A percentile compares a stretch with the other conserved stretches of the same genome.
phyloP scores from a whole-genome alignment of 2,888 invertebrate species.

The Ophraella communa region DNA sequence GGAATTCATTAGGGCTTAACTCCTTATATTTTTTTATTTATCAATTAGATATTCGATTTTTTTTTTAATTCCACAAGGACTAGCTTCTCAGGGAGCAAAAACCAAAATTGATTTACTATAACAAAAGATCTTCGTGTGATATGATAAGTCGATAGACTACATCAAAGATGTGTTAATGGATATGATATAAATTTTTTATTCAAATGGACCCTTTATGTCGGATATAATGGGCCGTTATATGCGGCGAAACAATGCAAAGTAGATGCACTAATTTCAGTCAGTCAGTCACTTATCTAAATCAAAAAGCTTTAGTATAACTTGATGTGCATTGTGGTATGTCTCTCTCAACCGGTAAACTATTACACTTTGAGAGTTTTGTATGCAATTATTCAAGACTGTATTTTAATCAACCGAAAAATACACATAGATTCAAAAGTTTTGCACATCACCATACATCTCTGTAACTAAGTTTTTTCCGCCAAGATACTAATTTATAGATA shows the following conservation, averaged over 20 bases:
- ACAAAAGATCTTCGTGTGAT: constrained; percentile 24
- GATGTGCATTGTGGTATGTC: neutral
- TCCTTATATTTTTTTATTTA: constrained; percentile 24
- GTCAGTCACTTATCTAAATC: neutral
- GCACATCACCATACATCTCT: too few relatives aligned
- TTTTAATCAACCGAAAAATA: too few relatives aligned
- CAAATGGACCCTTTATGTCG: constrained; percentile 3
- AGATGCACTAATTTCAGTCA: neutral
- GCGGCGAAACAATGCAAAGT: neutral
- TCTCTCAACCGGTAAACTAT: neutral
- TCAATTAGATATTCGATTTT: constrained; percentile 23
- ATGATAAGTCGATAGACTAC: constrained; percentile 19
- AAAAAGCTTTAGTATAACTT: neutral
- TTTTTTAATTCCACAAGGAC: neutral
- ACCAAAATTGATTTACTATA: constrained; percentile 18
- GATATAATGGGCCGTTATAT: constrained; percentile 5
- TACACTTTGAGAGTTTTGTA: too few relatives aligned
- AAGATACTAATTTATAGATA: too few relatives aligned
- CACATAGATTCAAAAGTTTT: too few relatives aligned
- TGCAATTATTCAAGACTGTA: too few relatives aligned
- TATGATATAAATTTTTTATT: constrained; percentile 21
- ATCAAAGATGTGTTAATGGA: constrained; percentile 21
- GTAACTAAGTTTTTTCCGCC: too few relatives aligned
- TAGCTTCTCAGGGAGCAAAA: constrained; percentile 21
- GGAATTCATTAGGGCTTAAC: constrained; percentile 38